Base-by-base conservation (phyloP, 2,888 invertebrate genomes). In the Chelonus formosanus region DNA sequence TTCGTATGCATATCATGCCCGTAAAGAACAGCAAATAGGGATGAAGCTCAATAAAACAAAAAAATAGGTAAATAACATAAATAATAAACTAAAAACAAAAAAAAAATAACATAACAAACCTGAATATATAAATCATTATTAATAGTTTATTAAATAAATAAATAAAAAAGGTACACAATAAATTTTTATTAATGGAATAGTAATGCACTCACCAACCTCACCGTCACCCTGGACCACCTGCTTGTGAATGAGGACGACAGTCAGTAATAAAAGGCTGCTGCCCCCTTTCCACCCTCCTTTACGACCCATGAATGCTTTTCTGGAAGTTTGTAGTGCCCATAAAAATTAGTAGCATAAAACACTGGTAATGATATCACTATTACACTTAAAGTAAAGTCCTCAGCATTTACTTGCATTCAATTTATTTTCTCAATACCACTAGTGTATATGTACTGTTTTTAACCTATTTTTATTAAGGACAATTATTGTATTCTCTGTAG, bases 131-230 rank as follows among this genome's bases (percentile, higher is more conserved):
- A 20, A 20, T 20, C 20, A 2, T 20, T 20, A 20, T 20, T 20
- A 20, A 20, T 20, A 20, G 20, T 20, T 20, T 20, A 20, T 20
- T 20, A 20, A 20, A 20, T 20, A 20, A 20, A 20, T 20, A 20
- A 20, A 20, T 20, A 20, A 20, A 20, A 20, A 20, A 20, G 20
- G 20, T 20, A 20, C 20, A 20, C 2, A 20, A 20, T 20, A 20
- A 20, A 20, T 20, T 20, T 20, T 20, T 20, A 20, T 20, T 20
- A 2, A 20, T 8, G 7, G 32, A n/a, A 34, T 34, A 3, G 4
- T 8, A 6, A 10, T 32, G 47, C 47, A 84, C 87, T 87, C 79
- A 90, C 91, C 91, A 82, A 91, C 90, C 85, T 90, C 88, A 70
- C 89, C 89, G 83, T 90, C 89, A 77, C 88, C 87, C 73, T 83